Percentiles rank a stretch among this genome's conserved stretches.
Conservation (phyloP, 2,888 invertebrate genomes). For the Agrochola litura region DNA sequence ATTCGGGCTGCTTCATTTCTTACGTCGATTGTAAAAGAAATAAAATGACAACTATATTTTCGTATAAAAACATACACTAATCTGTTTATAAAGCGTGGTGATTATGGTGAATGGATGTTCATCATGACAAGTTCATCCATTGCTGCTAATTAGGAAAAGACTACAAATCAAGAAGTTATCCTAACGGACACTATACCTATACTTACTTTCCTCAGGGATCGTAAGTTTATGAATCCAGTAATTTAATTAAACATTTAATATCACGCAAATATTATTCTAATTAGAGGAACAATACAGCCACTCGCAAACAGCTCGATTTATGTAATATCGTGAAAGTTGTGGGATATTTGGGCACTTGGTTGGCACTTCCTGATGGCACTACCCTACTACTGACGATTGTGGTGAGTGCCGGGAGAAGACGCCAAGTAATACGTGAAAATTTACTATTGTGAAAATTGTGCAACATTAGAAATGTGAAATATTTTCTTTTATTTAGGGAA, state of each 20-base stretch:
- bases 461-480: neutral
- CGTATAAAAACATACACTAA: neutral
- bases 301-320: constrained; percentile 52
- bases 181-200: neutral
- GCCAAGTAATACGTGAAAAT: constrained; percentile 43
- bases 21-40: neutral
- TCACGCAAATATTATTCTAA: constrained; percentile 30
- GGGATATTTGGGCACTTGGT: constrained; percentile 40
- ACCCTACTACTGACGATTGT: constrained; percentile 19
- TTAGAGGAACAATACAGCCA: constrained; percentile 32
- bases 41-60: neutral
- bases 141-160: neutral
- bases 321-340: constrained; percentile 42
- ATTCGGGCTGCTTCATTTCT: neutral
- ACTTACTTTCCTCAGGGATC: neutral
- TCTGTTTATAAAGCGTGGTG: neutral
- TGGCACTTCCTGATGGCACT: constrained; percentile 4
- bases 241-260: constrained; percentile 33
- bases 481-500: neutral
- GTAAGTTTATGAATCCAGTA: constrained; percentile 4
- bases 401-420: constrained; percentile 6
- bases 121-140: neutral
- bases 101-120: neutral
- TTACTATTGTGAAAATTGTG: constrained; percentile 22
- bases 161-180: neutral